Conservation (phyloP, 2,888 invertebrate species). For the Phyllotreta striolata region DNA sequence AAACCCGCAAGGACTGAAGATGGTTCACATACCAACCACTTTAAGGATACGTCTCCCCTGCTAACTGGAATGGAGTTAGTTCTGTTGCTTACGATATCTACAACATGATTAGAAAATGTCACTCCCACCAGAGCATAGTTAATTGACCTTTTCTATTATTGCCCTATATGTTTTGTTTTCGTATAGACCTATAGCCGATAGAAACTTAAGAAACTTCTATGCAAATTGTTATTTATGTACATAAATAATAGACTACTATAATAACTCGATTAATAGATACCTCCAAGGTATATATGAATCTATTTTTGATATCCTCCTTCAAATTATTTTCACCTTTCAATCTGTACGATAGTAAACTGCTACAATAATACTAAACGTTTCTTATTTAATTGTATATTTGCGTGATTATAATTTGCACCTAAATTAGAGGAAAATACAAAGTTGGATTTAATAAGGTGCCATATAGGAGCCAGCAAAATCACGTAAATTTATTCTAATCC, state of each 20-base stretch:
- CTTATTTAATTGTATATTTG: conserved; percentile 3
- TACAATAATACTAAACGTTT: neutral
- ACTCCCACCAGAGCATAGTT: neutral
- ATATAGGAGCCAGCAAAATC: neutral
- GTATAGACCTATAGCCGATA: no score
- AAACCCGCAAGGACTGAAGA: conserved; percentile 12
- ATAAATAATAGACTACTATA: no score
- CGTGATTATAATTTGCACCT: conserved; percentile 6
- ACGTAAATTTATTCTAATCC: neutral
- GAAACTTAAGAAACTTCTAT: no score
- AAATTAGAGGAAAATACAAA: neutral
- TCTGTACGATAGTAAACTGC: no score
- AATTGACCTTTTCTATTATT: no score
- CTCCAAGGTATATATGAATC: no score
- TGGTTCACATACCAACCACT: conserved; percentile 31
- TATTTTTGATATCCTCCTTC: no score
- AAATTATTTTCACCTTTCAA: no score
- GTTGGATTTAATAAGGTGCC: conserved; percentile 6
- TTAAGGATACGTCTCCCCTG: conserved; percentile 22
- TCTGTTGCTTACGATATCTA: conserved; percentile 19
- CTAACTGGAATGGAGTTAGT: conserved; percentile 19
- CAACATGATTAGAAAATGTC: conserved; percentile 13
- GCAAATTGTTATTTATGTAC: no score
- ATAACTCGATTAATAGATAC: no score
- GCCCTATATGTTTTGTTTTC: no score